phyloP scores from a whole-genome alignment of 2,888 invertebrate genomes.

The Orthosia incerta region DNA sequence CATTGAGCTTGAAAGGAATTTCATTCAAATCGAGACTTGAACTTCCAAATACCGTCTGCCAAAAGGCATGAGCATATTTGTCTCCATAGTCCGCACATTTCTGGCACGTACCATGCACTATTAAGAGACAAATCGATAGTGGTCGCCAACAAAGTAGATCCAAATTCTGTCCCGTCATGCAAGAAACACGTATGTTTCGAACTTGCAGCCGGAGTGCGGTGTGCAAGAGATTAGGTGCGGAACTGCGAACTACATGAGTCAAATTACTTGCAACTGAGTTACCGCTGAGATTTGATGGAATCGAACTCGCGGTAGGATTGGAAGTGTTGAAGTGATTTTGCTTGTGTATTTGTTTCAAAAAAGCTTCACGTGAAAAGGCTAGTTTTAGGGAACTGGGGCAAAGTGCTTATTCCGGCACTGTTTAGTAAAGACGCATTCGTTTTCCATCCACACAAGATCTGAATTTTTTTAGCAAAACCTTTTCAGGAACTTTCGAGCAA shows the following conservation, averaged over 20 bases:
- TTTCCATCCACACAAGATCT: too few species aligned
- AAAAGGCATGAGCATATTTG: not conserved
- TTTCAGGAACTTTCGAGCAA: too few species aligned
- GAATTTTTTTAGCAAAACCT: too few species aligned
- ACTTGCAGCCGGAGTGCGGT: slow-evolving; percentile 1
- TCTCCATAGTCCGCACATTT: not conserved
- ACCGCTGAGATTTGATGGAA: not conserved
- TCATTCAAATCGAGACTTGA: not conserved
- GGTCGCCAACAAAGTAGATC: not conserved
- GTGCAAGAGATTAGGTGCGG: not conserved
- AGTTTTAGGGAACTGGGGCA: too few species aligned
- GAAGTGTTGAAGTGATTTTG: not conserved
- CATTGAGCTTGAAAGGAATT: not conserved
- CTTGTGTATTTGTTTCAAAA: accelerated
- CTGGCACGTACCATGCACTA: not conserved
- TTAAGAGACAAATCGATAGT: slow-evolving; percentile 5
- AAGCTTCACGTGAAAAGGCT: too few species aligned
- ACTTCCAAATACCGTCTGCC: not conserved
- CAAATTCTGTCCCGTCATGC: slow-evolving; percentile 2
- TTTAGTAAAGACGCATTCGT: too few species aligned
- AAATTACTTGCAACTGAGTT: not conserved
- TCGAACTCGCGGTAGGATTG: not conserved
- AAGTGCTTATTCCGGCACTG: too few species aligned
- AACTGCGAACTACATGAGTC: not conserved
- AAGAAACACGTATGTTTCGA: not conserved